Evolutionary conservation across 2,113 vertebrate species (phyloP), one percentile per base, ranked within the genome.

Genomic region (Meleagris gallopavo): DNA sequence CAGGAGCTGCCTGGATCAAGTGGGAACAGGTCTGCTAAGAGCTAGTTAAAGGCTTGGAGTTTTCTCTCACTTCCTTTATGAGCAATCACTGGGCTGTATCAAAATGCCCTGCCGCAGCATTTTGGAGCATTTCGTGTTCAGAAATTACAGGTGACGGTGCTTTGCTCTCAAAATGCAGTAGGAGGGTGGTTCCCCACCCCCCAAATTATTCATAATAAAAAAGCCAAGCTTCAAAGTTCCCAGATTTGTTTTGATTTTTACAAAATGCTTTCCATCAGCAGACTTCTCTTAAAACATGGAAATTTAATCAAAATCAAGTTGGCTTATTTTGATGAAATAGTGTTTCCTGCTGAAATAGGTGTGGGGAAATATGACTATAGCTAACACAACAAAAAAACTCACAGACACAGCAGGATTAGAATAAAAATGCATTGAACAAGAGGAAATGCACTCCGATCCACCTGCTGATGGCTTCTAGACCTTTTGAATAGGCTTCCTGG

Each of bases 211-310:
- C 57, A 60, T 71, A 61, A 58, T 57, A 40, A 90, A 95, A 32
- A 83, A 91, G 83, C 32, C 76, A 74, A 81, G 54, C 45, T 36
- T 89, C 71, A 41, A n/a, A 92, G 86, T 86, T 93, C 61, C 46
- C 50, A 60, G 58, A 58, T 90, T 80, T 93, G 69, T 93, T 93
- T 91, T 92, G 87, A 78, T 66, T 94, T 90, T 76, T 34, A 70
- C 46, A 76, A 77, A 96, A 89, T 22, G 36, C 52, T 69, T 88
- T 66, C 79, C 48, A 60, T 92, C 80, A 88, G 46, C 57, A 86
- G 70, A 69, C 25, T 90, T 62, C 76, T 65, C 57, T 43, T 67
- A 55, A 90, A 81, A 69, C 86, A 40, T 13, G 43, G 83, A 34
- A 74, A 90, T 95, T 87, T 67, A 64, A 30, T 72, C 52, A 19